phyloP scores from a whole-genome alignment of 2,797 vertebrate species.

The Bryconaethiops microstoma region DNA sequence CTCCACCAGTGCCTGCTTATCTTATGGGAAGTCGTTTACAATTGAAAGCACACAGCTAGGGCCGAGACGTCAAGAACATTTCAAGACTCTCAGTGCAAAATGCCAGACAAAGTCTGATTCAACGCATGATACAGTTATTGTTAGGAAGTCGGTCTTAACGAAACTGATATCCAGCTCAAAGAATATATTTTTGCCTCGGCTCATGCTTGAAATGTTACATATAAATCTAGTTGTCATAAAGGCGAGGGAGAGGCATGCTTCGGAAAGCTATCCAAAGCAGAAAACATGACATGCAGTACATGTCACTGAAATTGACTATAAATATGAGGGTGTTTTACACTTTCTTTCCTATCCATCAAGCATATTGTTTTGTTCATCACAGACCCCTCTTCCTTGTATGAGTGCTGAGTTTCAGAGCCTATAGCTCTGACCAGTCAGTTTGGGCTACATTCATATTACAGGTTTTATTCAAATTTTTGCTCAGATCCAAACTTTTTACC shows the following conservation, averaged over 20 bases:
- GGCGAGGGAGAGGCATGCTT: not conserved
- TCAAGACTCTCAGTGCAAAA: constrained; percentile 34
- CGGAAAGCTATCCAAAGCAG: constrained; percentile 2
- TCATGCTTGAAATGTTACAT: constrained; percentile 7
- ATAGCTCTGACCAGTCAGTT: not conserved
- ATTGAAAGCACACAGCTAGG: constrained; percentile 31
- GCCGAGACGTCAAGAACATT: constrained; percentile 34
- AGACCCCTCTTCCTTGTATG: not conserved
- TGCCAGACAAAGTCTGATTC: constrained; percentile 40
- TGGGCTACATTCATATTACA: not conserved
- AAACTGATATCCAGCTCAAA: constrained; percentile 36
- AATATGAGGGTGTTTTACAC: not conserved
- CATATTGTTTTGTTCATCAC: not conserved
- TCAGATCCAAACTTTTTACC: not conserved
- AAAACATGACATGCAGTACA: constrained; percentile 3
- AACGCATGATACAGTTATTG: constrained; percentile 30
- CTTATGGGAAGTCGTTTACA: constrained; percentile 53
- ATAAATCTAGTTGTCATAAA: constrained; percentile 16
- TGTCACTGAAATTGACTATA: not conserved
- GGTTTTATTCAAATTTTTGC: not conserved
- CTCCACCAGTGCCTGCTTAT: constrained; percentile 43
- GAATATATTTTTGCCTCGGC: constrained; percentile 1
- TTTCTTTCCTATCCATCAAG: not conserved
- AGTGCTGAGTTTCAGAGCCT: not conserved
- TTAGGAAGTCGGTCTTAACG: constrained; percentile 17